Evolutionary conservation across 2,113 vertebrate species (phyloP), one percentile per base, ranked within the genome.

Genomic region (Coryphaenoides rupestris): DNA sequence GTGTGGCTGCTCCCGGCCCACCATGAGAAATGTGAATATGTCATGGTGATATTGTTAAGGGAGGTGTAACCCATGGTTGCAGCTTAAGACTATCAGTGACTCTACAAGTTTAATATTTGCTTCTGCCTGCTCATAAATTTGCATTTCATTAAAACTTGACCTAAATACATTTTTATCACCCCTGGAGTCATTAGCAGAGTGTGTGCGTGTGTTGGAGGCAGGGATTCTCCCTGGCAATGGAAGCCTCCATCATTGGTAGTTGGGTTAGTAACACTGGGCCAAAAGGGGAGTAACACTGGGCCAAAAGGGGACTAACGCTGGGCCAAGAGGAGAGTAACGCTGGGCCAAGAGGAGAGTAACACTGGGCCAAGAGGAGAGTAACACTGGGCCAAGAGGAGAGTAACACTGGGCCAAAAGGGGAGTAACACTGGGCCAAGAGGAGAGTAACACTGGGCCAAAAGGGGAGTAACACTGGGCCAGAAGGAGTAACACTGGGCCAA

Each of bases 101-200:
- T 84, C 80, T 63, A 75, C 79, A 17, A 88, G 88, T 87, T 89
- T 90, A 91, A 90, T 89, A 88, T 91, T 90, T 91, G 84, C 89
- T 78, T 86, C 79, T 77, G 75, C 63, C 68, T 75, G 74, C 82
- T 89, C 86, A 87, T 89, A 88, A 85, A 90, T 92, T 90, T 92
- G 89, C 90, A 92, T 90, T 68, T 60, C 75, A 90, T 92, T 90
- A 91, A 72, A 85, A 85, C 62, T 77, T 91, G 89, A 91, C 90
- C 91, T 89, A 89, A 90, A 92, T 90, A 87, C 90, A 91, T 91
- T 89, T 90, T 89, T 84, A 89, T 87, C 83, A 90, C 76, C 78
- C 75, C 58, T 70, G 77, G 3, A 50, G 83, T 86, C 89, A 89
- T 90, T 89, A 90, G 89, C 77, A 66, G 28, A 4, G 28, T 33